Base-by-base conservation (phyloP, 2,888 invertebrate species). In the Chloroclysta siterata region DNA sequence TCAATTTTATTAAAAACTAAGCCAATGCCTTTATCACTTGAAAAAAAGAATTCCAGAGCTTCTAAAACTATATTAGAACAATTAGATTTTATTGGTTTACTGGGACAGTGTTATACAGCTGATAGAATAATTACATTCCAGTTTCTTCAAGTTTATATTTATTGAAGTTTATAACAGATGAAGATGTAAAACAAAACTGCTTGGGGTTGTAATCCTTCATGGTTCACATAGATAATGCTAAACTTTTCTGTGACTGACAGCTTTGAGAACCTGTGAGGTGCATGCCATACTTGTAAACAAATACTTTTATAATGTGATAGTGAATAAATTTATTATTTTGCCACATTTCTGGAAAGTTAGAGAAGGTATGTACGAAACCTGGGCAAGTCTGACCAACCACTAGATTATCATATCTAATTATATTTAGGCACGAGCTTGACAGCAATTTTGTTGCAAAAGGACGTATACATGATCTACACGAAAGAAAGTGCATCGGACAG, bases 401-500 rank as follows among this genome's bases (percentile, higher is more conserved):
- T 22, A 39, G 56, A n/a, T 15, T 53, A 53, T 46, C 22, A 8
- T 58, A 10, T 15, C 14, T 7, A 17, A 22, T n/a, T 36, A 6
- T 36, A 36, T 36, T 6, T 36, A 39, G 3, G 11, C 8, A 33
- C 33, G 33, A 33, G 46, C 14, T 47, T 4, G 47, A 22, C n/a
- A 15, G 36, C 44, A 44, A 5, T 46, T 28, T 47, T 47, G 36
- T 8, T 2, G 22, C 3, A 22, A 28, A 22, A 41, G 29, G 33
- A 41, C 53, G 14, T 29, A 17, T 52, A 29, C 39, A 60, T 7
- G 36, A 55, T 7, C 42, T 33, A 54, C 54, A 54, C 33, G 56
- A 57, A 54, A 53, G 57, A 58, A 53, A 60, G 55, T 42, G 56
- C 64, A 56, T 60, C 60, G 33, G 42, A 33, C 62, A 59, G 46